Evolutionary conservation across 1,140 invertebrate species (phyloP).

Genomic region (Sminthurides bifidus): DNA sequence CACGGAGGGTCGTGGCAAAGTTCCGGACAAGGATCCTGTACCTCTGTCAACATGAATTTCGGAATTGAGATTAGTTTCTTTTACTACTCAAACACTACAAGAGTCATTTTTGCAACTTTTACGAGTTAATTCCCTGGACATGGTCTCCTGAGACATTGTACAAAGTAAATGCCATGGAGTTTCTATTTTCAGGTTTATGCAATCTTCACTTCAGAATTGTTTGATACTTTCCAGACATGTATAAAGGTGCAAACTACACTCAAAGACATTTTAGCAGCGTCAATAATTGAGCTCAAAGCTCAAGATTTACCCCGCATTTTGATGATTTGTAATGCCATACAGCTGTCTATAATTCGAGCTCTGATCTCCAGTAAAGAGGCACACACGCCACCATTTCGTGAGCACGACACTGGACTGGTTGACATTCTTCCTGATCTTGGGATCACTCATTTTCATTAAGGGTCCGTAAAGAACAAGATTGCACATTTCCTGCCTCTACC

Average conservation of each 20-base stretch:
- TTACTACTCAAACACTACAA: too few relatives aligned
- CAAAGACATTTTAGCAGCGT: neutral
- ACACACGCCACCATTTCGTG: slow-evolving; percentile 5
- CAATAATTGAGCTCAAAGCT: neutral
- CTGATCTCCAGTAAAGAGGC: slow-evolving; percentile 3
- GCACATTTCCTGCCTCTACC: too few relatives aligned
- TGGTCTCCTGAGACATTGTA: neutral
- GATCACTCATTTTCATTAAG: too few relatives aligned
- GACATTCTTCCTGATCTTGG: neutral
- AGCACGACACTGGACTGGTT: slow-evolving; percentile 3
- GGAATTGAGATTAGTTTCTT: neutral
- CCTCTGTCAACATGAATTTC: too few relatives aligned
- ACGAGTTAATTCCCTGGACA: too few relatives aligned
- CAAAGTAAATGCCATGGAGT: neutral
- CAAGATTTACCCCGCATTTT: too few relatives aligned
- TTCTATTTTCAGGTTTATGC: neutral
- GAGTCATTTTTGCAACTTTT: too few relatives aligned
- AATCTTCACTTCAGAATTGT: neutral
- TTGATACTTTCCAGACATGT: neutral
- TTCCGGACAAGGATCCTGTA: neutral
- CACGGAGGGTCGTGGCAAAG: neutral
- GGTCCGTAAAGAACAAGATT: too few relatives aligned
- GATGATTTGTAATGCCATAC: too few relatives aligned
- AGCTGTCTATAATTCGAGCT: neutral
- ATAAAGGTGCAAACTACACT: neutral